Base-by-base conservation (phyloP, 53 echinoderm and acorn worm species). In the Actinopyga echinites region DNA sequence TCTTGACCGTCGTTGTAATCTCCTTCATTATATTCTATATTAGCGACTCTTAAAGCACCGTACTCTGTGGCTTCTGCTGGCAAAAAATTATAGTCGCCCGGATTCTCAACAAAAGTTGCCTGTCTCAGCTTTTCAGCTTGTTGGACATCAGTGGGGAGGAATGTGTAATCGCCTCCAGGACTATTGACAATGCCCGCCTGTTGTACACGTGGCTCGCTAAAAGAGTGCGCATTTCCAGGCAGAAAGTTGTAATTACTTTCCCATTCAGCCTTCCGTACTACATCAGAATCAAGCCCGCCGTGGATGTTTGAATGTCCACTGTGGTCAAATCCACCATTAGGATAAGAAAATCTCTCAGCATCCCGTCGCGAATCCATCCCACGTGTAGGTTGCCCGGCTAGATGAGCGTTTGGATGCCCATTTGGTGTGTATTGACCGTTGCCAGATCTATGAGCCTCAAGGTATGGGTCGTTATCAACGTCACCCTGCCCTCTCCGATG, bases 271-370 rank as follows among this genome's bases (percentile, higher is more conserved):
- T 32, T 28, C 21, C 77, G 77, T 20, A 77, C 25, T 20, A 10
- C 1, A 56, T 77, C 77, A 56, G 26, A 31, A 21, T 77, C 32
- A 45, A 54, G 9, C 6, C 32, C 19, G 19, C 52, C 56, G 54
- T 29, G 77, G 4, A 77, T 30, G 44, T 77, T 55, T 12, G 77
- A 43, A 13, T 43, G 20, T 1, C 21, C 15, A 31, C 54, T 8
- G 56, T 56, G 54, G 32, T 77, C 77, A 20, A 30, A 56, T 20
- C 77, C 77, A 19, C 77, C 77, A 33, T 77, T 54, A 11, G 77
- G 56, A 31, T 53, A 77, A 11, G 56, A 13, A 43, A 77, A 45
- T 2, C 29, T 77, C 9, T 55, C 77, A 21, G 77, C 55, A 20
- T 56, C 77, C 54, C 55, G 55, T 53, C 24, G 21, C 3, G 5